Evolutionary conservation across 2,888 invertebrate species (phyloP).

Genomic region (Apamea crenata): DNA sequence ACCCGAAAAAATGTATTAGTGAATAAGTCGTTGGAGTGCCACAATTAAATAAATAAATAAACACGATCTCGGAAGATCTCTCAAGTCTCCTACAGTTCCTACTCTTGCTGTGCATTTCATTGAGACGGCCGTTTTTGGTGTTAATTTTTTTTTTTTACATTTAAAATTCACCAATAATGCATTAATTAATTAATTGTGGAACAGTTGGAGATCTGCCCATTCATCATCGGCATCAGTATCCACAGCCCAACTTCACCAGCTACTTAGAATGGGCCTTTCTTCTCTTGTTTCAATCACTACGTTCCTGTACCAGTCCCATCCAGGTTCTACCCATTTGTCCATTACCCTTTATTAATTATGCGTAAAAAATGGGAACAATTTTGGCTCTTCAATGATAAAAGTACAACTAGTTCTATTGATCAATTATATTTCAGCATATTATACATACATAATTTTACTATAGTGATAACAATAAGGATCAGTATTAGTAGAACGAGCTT

Average conservation of each 20-base stretch:
- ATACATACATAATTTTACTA: neutral
- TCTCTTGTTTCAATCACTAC: neutral
- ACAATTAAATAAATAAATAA: too few relatives aligned
- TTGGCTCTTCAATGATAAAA: neutral
- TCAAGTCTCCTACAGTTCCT: neutral
- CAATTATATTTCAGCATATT: constrained; percentile 14
- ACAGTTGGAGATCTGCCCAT: neutral
- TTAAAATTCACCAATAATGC: neutral
- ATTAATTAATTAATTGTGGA: neutral
- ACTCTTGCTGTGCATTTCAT: neutral
- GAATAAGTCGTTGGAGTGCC: too few relatives aligned
- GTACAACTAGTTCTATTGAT: neutral
- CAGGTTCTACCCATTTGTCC: neutral
- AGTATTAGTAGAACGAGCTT: neutral
- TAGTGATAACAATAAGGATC: neutral
- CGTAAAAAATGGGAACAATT: neutral
- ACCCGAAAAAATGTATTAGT: too few relatives aligned
- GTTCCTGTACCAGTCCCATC: neutral
- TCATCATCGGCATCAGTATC: neutral
- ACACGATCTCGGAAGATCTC: neutral
- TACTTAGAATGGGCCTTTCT: too few relatives aligned
- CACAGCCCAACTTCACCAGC: neutral
- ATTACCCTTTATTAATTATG: neutral
- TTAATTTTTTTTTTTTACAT: too few relatives aligned
- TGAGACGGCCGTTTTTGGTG: neutral